phyloP scores from a whole-genome alignment of 2,113 vertebrate species.

The Synchiropus splendidus region DNA sequence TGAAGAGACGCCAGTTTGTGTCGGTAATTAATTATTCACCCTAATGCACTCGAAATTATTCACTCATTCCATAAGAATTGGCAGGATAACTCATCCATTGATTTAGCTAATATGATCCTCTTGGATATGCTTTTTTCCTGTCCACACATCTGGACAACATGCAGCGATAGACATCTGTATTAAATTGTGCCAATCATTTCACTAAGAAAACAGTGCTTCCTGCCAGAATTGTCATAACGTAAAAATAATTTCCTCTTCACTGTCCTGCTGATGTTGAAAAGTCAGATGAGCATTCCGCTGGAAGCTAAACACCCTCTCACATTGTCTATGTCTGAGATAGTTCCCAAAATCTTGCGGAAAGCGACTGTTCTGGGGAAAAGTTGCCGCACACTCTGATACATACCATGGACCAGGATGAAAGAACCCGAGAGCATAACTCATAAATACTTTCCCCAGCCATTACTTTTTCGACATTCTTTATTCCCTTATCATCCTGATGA shows the following conservation, averaged over 20 bases:
- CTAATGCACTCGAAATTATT: too few relatives aligned
- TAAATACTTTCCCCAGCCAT: neutral
- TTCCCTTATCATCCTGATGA: neutral
- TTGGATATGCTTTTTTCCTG: neutral
- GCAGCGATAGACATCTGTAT: conserved; percentile 19
- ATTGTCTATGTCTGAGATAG: conserved; percentile 3
- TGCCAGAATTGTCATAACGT: conserved; percentile 33
- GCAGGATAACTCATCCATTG: neutral
- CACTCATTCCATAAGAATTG: neutral
- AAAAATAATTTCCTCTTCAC: conserved; percentile 30
- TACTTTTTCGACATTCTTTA: neutral
- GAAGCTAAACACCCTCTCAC: conserved; percentile 6
- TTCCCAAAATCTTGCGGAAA: conserved; percentile 2
- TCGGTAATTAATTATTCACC: conserved; percentile 5
- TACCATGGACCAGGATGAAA: conserved; percentile 17
- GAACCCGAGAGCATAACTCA: conserved; percentile 1
- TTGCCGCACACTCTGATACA: neutral
- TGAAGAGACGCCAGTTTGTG: conserved; percentile 4
- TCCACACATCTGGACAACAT: conserved; percentile 26
- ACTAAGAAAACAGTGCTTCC: conserved; percentile 18
- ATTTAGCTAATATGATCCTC: neutral
- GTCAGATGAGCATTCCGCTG: neutral
- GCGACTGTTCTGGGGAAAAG: neutral
- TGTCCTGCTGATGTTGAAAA: conserved; percentile 15
- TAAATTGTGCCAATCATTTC: conserved; percentile 32